phyloP scores from a whole-genome alignment of 2,888 invertebrate genomes.

The Synanthedon formicaeformis region DNA sequence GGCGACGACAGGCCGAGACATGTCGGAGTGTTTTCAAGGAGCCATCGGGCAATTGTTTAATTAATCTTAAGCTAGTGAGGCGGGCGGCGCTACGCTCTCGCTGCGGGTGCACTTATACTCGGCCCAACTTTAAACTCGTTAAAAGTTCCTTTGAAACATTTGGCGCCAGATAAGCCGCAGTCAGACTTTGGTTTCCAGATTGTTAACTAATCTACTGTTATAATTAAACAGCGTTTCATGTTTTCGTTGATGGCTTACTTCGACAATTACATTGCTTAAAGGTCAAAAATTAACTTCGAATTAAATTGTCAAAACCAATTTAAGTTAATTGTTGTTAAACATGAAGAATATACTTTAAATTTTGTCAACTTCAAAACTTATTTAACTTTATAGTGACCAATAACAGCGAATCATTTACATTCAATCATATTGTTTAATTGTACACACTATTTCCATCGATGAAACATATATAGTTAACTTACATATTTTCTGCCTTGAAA shows the following conservation, averaged over 20 bases:
- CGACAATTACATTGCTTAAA: neutral
- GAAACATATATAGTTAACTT: no score
- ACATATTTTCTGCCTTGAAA: no score
- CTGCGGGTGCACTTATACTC: conserved; percentile 58
- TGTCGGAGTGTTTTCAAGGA: conserved; percentile 69
- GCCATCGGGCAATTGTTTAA: conserved; percentile 70
- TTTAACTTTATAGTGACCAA: no score
- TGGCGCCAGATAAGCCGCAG: conserved; percentile 69
- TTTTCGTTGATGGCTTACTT: conserved; percentile 10
- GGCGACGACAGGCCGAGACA: conserved; percentile 68
- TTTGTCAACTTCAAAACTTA: no score
- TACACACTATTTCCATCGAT: no score
- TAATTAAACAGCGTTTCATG: conserved; percentile 56
- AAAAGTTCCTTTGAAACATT: conserved; percentile 70
- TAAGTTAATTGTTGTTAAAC: no score
- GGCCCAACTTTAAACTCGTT: conserved; percentile 69
- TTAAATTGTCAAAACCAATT: no score
- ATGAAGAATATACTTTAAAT: no score
- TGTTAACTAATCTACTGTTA: conserved; percentile 66
- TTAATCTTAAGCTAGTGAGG: conserved; percentile 63
- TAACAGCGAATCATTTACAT: no score
- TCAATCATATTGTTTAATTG: no score
- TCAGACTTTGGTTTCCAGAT: conserved; percentile 58
- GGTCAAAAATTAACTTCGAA: neutral
- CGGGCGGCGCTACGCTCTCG: conserved; percentile 31